These are phyloP conservation scores for Aleiodes leptofemur DNA, from an alignment of 2,888 invertebrate species.

Conservation along the genomic window DNA sequence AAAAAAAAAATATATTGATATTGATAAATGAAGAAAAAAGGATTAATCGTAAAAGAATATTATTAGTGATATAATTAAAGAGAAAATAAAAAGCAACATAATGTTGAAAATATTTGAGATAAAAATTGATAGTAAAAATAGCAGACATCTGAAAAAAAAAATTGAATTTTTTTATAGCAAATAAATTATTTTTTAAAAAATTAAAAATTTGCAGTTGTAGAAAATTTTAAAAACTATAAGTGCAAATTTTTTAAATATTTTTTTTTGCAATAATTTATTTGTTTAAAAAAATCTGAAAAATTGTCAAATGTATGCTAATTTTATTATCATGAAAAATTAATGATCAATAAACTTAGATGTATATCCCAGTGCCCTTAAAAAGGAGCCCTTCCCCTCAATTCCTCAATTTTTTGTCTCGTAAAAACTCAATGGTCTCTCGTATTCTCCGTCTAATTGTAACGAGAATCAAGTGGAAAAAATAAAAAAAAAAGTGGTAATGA, in stretches of 20 bases:
- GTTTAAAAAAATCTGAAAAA: no score
- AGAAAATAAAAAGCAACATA: conserved; percentile 10
- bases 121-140: no score
- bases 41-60: conserved; percentile 2
- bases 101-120: conserved; percentile 40
- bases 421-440: conserved; percentile 40
- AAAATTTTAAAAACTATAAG: no score
- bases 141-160: background rate
- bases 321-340: no score
- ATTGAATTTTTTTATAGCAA: background rate
- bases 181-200: no score
- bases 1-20: conserved; percentile 32
- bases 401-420: conserved; percentile 28
- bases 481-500: conserved; percentile 12
- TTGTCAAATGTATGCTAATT: no score
- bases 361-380: conserved; percentile 24
- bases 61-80: conserved; percentile 41
- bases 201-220: no score
- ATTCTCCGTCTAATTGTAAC: conserved; percentile 30
- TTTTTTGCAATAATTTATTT: no score
- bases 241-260: no score
- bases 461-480: conserved; percentile 16
- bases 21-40: conserved; percentile 28
- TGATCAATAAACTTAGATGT: conserved; percentile 37
- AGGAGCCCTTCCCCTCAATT: background rate